A percentile compares a stretch with the other conserved stretches of the same genome.
phyloP scores from a whole-genome alignment of 2,797 vertebrate genomes.

The Bovichtus diacanthus region DNA sequence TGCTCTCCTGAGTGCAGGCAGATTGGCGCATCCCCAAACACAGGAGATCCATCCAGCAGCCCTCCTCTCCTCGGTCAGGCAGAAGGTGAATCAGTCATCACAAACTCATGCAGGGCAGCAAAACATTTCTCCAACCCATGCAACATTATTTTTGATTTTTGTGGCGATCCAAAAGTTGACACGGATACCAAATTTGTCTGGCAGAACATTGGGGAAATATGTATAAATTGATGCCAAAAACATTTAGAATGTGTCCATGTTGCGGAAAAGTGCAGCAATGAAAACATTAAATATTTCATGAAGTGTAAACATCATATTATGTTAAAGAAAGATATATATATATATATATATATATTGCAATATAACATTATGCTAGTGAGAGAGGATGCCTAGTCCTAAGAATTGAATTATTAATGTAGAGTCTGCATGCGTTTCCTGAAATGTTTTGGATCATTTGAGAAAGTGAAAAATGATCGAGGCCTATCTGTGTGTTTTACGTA shows the following conservation, averaged over 20 bases:
- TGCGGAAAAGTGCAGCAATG: background rate
- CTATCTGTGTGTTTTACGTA: background rate
- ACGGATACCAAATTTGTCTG: background rate
- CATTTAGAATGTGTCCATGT: background rate
- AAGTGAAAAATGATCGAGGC: too few species aligned
- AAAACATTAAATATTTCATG: background rate
- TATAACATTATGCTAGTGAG: background rate
- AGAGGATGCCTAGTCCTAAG: background rate
- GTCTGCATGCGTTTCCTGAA: background rate
- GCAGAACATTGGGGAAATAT: background rate
- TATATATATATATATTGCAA: background rate
- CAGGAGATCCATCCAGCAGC: constrained; percentile 48
- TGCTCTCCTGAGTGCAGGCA: constrained; percentile 66
- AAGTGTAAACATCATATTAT: background rate
- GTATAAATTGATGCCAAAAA: background rate
- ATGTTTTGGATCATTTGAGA: background rate
- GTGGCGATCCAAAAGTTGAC: background rate
- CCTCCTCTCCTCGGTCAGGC: constrained; percentile 7
- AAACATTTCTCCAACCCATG: background rate
- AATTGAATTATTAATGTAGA: background rate
- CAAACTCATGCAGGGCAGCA: background rate
- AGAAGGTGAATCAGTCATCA: background rate
- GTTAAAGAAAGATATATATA: background rate
- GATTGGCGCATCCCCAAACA: constrained; percentile 62
- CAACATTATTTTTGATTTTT: background rate